phyloP scores from a whole-genome alignment of 2,113 vertebrate species.

The Misgurnus mizolepis region DNA sequence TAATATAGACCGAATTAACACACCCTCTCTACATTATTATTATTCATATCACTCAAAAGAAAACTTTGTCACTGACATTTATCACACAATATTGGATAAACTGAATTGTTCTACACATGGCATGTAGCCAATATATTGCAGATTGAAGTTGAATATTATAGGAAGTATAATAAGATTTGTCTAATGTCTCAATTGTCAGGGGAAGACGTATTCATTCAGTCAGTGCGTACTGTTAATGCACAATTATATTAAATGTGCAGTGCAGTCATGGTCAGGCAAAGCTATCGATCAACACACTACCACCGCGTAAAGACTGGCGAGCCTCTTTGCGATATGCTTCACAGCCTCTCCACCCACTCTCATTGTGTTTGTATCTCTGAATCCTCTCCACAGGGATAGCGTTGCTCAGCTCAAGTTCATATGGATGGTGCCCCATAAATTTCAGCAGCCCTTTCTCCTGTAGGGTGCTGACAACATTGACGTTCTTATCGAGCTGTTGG shows the following conservation, averaged over 20 bases:
- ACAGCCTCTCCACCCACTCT: slow-evolving; percentile 30
- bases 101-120: not conserved
- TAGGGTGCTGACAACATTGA: slow-evolving; percentile 29
- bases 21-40: not conserved
- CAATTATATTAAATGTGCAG: slow-evolving; percentile 12
- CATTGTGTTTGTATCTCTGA: slow-evolving; percentile 32
- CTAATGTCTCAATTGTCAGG: not conserved
- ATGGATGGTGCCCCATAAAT: slow-evolving; percentile 23
- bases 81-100: not conserved
- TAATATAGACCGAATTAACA: slow-evolving; percentile 19
- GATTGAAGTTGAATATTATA: not conserved
- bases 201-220: no score
- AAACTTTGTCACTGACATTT: not conserved
- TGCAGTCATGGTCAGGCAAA: slow-evolving; percentile 1
- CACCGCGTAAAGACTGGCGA: not conserved
- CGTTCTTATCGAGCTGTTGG: slow-evolving; percentile 40
- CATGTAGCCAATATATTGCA: no score
- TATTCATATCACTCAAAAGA: not conserved
- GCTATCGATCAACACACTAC: slow-evolving; percentile 30
- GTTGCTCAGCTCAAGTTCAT: slow-evolving; percentile 17
- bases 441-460: slow-evolving; percentile 28
- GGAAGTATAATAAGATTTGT: no score
- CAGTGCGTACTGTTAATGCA: not conserved
- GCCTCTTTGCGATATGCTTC: slow-evolving; percentile 4
- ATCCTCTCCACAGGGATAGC: slow-evolving; percentile 24